Conservation (phyloP, 64 coral and sea anemone species). For the Pachyseris speciosa region DNA sequence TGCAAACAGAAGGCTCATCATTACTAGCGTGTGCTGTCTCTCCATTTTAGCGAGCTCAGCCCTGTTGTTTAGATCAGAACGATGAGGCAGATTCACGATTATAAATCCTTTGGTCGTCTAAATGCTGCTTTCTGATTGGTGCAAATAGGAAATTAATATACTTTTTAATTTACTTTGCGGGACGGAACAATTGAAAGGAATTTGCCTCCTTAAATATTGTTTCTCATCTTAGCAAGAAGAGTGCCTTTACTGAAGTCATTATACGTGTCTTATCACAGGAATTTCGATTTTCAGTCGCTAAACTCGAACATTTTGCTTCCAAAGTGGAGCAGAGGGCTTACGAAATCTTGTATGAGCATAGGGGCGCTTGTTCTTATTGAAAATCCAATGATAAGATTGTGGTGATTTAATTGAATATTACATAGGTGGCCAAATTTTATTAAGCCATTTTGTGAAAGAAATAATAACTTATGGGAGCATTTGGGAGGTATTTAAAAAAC, state of each 20-base stretch:
- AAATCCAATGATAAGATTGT: slow-evolving; percentile 27
- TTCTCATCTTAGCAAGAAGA: not conserved
- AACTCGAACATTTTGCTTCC: not conserved
- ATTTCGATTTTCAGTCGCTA: not conserved
- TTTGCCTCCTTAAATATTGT: slow-evolving; percentile 3
- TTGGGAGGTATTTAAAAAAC: slow-evolving; percentile 42
- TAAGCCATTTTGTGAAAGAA: slow-evolving; percentile 2
- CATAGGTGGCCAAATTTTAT: slow-evolving; percentile 6
- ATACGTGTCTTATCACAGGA: not conserved
- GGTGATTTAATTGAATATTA: slow-evolving; percentile 24
- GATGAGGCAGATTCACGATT: not conserved
- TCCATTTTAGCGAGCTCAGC: slow-evolving; percentile 13
- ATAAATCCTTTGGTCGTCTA: slow-evolving; percentile 18
- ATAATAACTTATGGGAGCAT: slow-evolving; percentile 29
- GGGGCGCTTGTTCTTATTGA: slow-evolving; percentile 14
- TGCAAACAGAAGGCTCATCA: not conserved
- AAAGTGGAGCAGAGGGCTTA: not conserved
- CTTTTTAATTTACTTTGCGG: slow-evolving; percentile 74
- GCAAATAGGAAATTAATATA: slow-evolving; percentile 18
- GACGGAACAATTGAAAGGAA: slow-evolving; percentile 57
- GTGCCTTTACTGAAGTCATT: not conserved
- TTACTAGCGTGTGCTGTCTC: not conserved
- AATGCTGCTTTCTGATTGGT: slow-evolving; percentile 58
- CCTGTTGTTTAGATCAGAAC: slow-evolving; percentile 3
- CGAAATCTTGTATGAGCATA: not conserved